These are phyloP conservation scores for Ctenicera cuprea DNA, from an alignment of 2,888 invertebrate species.

Conservation along the genomic window DNA sequence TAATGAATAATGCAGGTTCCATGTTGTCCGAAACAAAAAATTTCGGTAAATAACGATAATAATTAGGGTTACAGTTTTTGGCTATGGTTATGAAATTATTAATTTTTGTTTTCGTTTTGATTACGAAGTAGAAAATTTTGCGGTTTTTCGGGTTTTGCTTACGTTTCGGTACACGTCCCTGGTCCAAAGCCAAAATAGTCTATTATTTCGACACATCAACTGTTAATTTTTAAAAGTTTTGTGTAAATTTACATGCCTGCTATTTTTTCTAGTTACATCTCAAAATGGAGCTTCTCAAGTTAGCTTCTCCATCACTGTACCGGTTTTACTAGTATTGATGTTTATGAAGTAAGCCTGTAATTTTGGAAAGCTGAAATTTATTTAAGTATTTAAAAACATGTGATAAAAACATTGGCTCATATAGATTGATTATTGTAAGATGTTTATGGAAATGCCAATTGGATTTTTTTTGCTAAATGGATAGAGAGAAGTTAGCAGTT, in stretches of 20 bases:
- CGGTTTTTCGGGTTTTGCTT: too few relatives aligned
- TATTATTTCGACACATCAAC: too few relatives aligned
- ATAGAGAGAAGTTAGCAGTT: not conserved
- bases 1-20: too few relatives aligned
- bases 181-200: too few relatives aligned
- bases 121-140: too few relatives aligned
- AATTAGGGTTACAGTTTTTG: too few relatives aligned
- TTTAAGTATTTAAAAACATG: conserved; percentile 38
- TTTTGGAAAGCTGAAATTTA: conserved; percentile 1
- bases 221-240: too few relatives aligned
- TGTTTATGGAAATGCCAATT: not conserved
- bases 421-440: not conserved
- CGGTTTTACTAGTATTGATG: conserved; percentile 25
- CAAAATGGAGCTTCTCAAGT: conserved; percentile 25
- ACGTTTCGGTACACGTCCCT: too few relatives aligned
- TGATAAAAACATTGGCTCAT: conserved; percentile 47
- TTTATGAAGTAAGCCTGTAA: conserved; percentile 8
- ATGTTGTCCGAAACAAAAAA: too few relatives aligned
- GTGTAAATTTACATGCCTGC: not conserved
- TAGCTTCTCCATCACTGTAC: not conserved
- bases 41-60: too few relatives aligned
- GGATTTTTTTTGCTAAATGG: not conserved
- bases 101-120: too few relatives aligned
- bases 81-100: too few relatives aligned
- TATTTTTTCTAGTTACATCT: conserved; percentile 35